Evolutionary conservation across 2,113 vertebrate species (phyloP), one percentile per base, ranked within the genome.

Genomic region (Carassius carassius): DNA sequence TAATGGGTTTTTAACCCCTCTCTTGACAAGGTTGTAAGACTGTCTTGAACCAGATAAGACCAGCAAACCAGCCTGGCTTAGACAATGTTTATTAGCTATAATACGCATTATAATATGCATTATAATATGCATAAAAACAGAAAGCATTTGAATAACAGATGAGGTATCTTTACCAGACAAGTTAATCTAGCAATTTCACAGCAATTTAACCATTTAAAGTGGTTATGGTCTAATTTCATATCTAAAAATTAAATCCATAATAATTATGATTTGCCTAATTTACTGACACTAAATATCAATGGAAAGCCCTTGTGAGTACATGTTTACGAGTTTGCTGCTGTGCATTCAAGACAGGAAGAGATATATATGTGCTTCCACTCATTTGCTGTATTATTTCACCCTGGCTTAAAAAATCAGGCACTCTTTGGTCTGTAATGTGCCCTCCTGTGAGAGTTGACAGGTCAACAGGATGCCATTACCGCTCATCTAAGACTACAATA

Each of bases 391-490:
- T 62, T 17, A 41, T 60, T 37, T 60, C 32, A 60, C 32, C 76
- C 19, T 41, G 12, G 41, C 56, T 60, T 41, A 23, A 44, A 23
- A 69, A 67, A 77, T 51, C 62, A 76, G 54, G 23, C n/a, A 1
- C 77, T 63, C 49, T 77, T 56, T 79, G 63, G 17, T 29, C 49
- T 60, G 23, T 12, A 7, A 5, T 13, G 23, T 49, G 79, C 19
- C 3, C n/a, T 81, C 79, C 72, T 25, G 41, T 12, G 80, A 14
- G 82, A 79, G 13, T 78, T 19, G 19, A 32, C 10, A 0, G 54
- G 73, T 83, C 70, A 77, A 63, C 13, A 21, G 87, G 85, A 88
- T 32, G 41, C 86, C 78, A 80, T 86, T 84, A 88, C 72, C 12
- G 78, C 70, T 54, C n/a, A 78, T 82, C 49, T 32, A 79, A 79